Evolutionary conservation across 2,113 vertebrate genomes (phyloP).

Genomic region (Eulacestoma nigropectus): DNA sequence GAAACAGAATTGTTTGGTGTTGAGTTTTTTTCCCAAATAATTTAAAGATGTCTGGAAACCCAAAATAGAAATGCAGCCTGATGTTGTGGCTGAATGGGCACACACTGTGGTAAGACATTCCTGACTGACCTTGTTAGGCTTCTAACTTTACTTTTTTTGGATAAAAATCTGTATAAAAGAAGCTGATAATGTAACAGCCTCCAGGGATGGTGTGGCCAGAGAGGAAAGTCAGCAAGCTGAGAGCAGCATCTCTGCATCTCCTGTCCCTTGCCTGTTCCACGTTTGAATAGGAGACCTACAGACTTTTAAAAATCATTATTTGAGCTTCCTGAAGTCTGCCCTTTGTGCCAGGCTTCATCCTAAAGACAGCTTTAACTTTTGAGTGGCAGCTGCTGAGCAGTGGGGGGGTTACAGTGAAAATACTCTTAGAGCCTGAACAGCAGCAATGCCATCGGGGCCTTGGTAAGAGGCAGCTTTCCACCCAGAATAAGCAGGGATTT

Average conservation of each 20-base stretch:
- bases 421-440: not conserved
- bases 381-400: not conserved
- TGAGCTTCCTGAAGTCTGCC: not conserved
- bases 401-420: not conserved
- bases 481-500: not conserved
- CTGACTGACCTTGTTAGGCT: not conserved
- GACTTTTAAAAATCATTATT: not conserved
- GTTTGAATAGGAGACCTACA: not conserved
- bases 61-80: not conserved
- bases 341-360: not conserved
- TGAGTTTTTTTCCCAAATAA: not conserved
- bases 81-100: not conserved
- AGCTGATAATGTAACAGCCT: not conserved
- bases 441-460: not conserved
- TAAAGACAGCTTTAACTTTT: not conserved
- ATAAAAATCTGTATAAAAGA: not conserved
- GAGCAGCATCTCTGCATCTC: not conserved
- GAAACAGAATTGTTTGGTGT: not conserved
- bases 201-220: not conserved
- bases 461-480: conserved; percentile 1
- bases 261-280: not conserved
- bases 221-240: not conserved
- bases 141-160: not conserved
- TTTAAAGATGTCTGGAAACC: not conserved
- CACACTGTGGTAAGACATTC: not conserved